phyloP scores from a whole-genome alignment of 1,140 invertebrate genomes.

The Drosophila jambulina region DNA sequence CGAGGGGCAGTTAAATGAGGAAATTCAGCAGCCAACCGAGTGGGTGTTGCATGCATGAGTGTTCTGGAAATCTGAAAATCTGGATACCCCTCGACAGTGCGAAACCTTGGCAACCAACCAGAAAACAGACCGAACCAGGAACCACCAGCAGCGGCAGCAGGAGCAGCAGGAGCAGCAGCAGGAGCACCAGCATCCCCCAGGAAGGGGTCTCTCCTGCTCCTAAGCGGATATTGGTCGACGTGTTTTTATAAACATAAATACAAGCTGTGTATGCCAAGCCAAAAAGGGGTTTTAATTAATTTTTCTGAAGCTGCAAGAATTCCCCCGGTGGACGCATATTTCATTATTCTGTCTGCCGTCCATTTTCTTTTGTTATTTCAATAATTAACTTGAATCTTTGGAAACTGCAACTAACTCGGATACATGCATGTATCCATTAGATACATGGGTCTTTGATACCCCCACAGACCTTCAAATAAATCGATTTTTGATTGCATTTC shows the following conservation, averaged over 20 bases:
- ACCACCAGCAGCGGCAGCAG: background rate
- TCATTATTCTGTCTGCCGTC: background rate
- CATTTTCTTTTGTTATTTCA: background rate
- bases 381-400: background rate
- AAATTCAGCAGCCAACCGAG: conserved; percentile 1
- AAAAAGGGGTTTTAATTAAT: conserved; percentile 1
- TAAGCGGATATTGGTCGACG: background rate
- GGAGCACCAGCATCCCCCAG: background rate
- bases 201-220: background rate
- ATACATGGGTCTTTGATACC: background rate
- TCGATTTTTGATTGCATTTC: conserved; percentile 1
- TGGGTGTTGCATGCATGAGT: background rate
- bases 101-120: background rate
- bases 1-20: conserved; percentile 18
- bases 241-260: conserved; percentile 7
- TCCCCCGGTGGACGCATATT: background rate
- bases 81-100: background rate
- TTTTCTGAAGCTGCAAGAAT: background rate
- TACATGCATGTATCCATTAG: background rate
- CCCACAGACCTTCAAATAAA: conserved; percentile 1
- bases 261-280: background rate
- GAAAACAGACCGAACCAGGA: background rate
- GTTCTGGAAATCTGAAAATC: background rate
- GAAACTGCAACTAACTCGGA: background rate
- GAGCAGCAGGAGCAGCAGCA: too few species aligned